phyloP scores from a whole-genome alignment of 92 coral and sea anemone species.

The Parazoanthus darwini region DNA sequence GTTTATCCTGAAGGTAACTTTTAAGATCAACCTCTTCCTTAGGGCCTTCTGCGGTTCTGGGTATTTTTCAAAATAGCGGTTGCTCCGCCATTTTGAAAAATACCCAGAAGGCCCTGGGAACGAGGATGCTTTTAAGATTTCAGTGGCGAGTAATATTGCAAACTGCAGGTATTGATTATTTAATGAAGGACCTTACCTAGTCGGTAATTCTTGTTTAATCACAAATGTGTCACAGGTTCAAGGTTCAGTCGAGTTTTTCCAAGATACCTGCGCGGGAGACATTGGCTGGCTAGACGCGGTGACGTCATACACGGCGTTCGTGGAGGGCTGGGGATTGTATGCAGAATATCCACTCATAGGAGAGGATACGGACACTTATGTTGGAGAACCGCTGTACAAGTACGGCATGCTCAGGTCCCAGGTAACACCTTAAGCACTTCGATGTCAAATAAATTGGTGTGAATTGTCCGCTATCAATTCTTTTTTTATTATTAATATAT shows the following conservation, averaged over 20 bases:
- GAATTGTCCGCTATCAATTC: not conserved
- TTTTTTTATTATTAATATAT: not conserved
- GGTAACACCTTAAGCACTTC: constrained; percentile 45
- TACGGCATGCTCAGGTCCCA: constrained; percentile 96
- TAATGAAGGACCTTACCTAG: too few species aligned
- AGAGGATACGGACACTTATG: constrained; percentile 75
- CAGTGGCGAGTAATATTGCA: too few species aligned
- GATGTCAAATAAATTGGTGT: not conserved
- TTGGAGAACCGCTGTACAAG: constrained; percentile 79
- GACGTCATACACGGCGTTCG: constrained; percentile 82
- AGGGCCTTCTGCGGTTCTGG: too few species aligned
- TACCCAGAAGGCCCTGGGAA: too few species aligned
- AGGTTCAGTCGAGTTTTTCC: constrained; percentile 80
- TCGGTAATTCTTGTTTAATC: not conserved
- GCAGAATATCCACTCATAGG: constrained; percentile 91
- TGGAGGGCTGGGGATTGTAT: constrained; percentile 96
- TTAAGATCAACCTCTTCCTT: too few species aligned
- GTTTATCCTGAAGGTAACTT: too few species aligned
- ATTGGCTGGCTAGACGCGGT: constrained; percentile 77
- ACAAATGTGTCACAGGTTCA: constrained; percentile 60
- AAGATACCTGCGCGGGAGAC: constrained; percentile 82
- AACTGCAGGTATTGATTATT: constrained; percentile 54
- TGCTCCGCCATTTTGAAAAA: too few species aligned
- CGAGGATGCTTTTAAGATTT: too few species aligned
- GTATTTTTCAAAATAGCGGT: too few species aligned